Base-by-base conservation (phyloP, 2,888 invertebrate species). In the Cryptocheilus praepositus region DNA sequence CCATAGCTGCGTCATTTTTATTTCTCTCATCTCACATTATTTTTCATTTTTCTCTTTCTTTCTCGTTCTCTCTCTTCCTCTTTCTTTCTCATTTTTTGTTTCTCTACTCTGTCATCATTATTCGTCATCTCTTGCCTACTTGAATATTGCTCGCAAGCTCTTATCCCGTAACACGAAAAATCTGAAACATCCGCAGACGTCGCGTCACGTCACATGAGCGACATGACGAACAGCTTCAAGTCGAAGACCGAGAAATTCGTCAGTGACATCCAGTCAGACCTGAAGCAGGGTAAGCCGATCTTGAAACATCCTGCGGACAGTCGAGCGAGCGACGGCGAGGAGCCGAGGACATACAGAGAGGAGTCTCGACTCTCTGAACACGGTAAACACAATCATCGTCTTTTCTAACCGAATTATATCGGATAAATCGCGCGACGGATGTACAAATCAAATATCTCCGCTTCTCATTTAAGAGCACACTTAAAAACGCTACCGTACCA, bases 331-430 rank as follows among this genome's bases (percentile, higher is more conserved):
- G 83, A 83, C 45, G 89, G 89, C 60, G 92, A 91, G 75, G 92
- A 90, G 61, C 89, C 93, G n/a, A 93, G 93, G 83, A 92, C 93
- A 15, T 94, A 93, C 85, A 90, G 93, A 71, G 93, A 94, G 85
- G 93, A 94, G 81, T 91, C 92, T n/a, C 91, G 93, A 81, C 90
- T 93, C 51, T 91, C 93, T 53, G 92, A 93, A 89, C 93, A 93
- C 85, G 94, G 94, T 94, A 90, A 92, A 59, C 55, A 56, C 21
- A 0, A 43, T 28, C 36, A 67, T 54, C 36, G 18, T 11, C 13
- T 53, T 36, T 11, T 36, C 3, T 1, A 36, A 11, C 3, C 36
- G 36, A 7, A 7, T 8, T 18, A 5, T 49, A 5, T 16, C 36
- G 36, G 11, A 36, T 36, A 7, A 36, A 36, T 1, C 36, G 36